Evolutionary conservation across 2,113 vertebrate species (phyloP), one percentile per base, ranked within the genome.

Genomic region (Cynocephalus volans): DNA sequence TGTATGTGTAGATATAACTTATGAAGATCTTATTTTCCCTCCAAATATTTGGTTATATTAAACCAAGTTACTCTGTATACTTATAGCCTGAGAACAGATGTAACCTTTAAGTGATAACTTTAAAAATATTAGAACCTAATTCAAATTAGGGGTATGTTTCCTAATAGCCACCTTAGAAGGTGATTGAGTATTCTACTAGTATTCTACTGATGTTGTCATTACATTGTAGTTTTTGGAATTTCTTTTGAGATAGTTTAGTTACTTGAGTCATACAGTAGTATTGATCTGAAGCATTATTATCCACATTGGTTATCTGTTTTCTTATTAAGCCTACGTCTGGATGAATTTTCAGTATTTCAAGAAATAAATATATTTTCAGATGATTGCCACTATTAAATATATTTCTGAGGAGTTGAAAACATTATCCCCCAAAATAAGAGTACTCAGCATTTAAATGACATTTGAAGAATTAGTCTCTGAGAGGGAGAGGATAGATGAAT

Each of bases 391-490:
- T 75, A 5, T 65, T 81, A 79, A 85, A 58, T 92, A 33, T 72
- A 62, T 90, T 90, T 93, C 58, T 85, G 23, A 54, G 70, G 69
- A 48, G 12, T 88, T 94, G 67, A 90, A 86, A 80, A 67, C 65
- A 54, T n/a, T 69, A 62, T 45, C 33, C 8, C 7, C 73, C 50
- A 72, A 48, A 69, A 60, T 79, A 67, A 83, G 69, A 93, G 31
- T 24, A 80, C 6, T 89, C 0, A 33, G 5, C 36, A 69, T 79
- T 60, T 75, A 69, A 69, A 8, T 28, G 36, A 56, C 3, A 3
- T 65, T 64, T 56, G 15, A 84, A 91, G 62, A 23, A 11, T 33
- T 69, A n/a, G 8, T 75, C 1, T 93, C 45, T 73, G 24, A 83
- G 15, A 69, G 13, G 33, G n/a, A 80, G 28, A 73, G 6, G n/a